Base-by-base conservation (phyloP, 2,797 vertebrate species). In the Gambusia yucatana region DNA sequence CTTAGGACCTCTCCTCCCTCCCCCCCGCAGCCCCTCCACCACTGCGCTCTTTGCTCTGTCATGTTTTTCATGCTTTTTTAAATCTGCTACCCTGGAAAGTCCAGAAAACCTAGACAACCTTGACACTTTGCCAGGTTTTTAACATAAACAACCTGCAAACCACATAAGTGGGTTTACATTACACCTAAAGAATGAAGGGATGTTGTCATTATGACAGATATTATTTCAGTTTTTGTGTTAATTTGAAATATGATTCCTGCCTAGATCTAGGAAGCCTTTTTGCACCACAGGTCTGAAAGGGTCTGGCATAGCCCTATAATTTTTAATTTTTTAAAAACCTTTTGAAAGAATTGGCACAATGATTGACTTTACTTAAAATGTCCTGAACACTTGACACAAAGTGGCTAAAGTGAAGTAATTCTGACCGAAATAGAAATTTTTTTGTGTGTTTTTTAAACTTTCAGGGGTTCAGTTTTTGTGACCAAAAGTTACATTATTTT, bases 101-200 rank as follows among this genome's bases (percentile, higher is more conserved):
- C 77, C 83, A 83, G 70, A 76, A 91, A 85, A 63, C 70, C 33
- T 73, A 80, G 65, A 85, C 67, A 44, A 74, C 46, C 74, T 73
- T 3, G 33, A 82, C 71, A 82, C 61, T 17, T 44, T 28, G 47
- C 30, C 22, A 48, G 0, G 20, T 59, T 75, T 75, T 61, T 77
- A 9, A 25, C 14, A 77, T 20, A 77, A 67, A 79, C 70, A 14
- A 75, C 46, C 22, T 48, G 11, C 13, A 79, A 79, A 75, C 59
- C 70, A 78, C 43, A 85, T 43, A 88, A 81, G 76, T 20, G 22
- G 33, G 33, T 81, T 83, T 67, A n/a, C 6, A 16, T 50, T 48
- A 57, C 22, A 70, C 28, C 39, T 59, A 6, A 13, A 65, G 33
- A 72, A 78, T 69, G 72, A 73, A 73, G 33, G 79, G 72, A 61